Percentiles rank a stretch among this genome's conserved stretches.
Conservation (phyloP, 2,113 vertebrate species). For the Notothenia coriiceps region DNA sequence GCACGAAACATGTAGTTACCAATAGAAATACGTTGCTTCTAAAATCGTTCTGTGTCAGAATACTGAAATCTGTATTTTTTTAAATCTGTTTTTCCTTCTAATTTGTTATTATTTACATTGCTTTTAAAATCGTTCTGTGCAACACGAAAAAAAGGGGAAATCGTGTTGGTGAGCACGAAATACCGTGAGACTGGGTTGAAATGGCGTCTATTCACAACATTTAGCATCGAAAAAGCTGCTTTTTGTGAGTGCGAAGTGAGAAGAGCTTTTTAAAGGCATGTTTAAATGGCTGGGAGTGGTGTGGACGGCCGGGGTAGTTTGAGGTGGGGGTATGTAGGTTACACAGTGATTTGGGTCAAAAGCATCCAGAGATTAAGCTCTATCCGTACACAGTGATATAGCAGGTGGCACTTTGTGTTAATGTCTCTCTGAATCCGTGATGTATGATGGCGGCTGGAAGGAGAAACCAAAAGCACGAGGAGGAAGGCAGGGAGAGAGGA, state of each 20-base stretch:
- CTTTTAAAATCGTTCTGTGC: too few relatives aligned
- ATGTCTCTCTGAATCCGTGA: slow-evolving; percentile 24
- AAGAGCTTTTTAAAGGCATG: slow-evolving; percentile 19
- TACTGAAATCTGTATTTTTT: too few relatives aligned
- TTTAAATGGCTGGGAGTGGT: slow-evolving; percentile 6
- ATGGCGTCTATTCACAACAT: too few relatives aligned
- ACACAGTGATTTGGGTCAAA: slow-evolving; percentile 71
- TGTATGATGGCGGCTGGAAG: background rate
- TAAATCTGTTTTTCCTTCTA: too few relatives aligned
- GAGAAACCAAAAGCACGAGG: background rate
- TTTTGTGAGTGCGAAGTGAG: background rate
- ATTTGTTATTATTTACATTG: too few relatives aligned
- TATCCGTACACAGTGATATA: background rate
- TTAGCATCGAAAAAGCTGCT: slow-evolving; percentile 1
- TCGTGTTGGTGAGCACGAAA: too few relatives aligned
- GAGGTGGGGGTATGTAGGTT: slow-evolving; percentile 65
- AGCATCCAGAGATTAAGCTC: slow-evolving; percentile 76
- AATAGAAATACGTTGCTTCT: too few relatives aligned
- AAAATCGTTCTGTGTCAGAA: too few relatives aligned
- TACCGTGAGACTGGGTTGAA: too few relatives aligned
- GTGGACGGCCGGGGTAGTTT: slow-evolving; percentile 29
- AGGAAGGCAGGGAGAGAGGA: background rate
- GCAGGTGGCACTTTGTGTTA: slow-evolving; percentile 42
- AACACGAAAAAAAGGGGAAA: too few relatives aligned
- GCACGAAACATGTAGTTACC: too few relatives aligned